Base-by-base conservation (phyloP, 2,888 invertebrate genomes). In the Tryphoninae sp. region DNA sequence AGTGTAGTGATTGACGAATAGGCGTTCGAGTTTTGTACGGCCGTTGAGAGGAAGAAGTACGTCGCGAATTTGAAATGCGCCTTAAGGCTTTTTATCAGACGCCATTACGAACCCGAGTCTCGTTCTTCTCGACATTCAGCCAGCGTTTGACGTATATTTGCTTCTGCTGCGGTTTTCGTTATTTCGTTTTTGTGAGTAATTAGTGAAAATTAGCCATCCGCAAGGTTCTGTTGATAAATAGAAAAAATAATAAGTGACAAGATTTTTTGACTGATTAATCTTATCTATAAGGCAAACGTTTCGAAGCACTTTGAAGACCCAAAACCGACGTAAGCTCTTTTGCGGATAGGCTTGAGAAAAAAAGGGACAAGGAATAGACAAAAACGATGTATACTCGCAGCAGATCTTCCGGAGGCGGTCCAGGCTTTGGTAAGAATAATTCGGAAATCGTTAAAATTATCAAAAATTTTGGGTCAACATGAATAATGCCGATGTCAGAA, bases 331-430 rank as follows among this genome's bases (percentile, higher is more conserved):
- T 74, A 64, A 75, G 65, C 58, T 74, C 23, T 74, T 55, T 55
- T 9, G 51, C 73, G 51, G n/a, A 62, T 55, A 53, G 64, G 19
- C 62, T 64, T 64, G 53, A 26, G 16, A 62, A 64, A 55, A 53
- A 61, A 11, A 49, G 33, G 33, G 19, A 2, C 19, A 23, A 26
- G 33, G 42, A 49, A 59, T 45, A 33, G 26, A 75, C 19, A 16
- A 40, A 61, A 61, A 26, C 23, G 26, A 81, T 81, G 81, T 81
- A 81, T 51, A 81, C 81, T 51, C 78, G 81, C 61, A 81, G 81
- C 78, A 78, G 81, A 68, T 81, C 81, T 26, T 77, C 77, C 45
- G 53, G 53, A 8, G 78, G 81, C 11, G 81, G 78, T 67, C 81
- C 81, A 16, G 81, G 81, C 16, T 74, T 78, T 9, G 78, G 78